Evolutionary conservation across 2,888 invertebrate species (phyloP).

Genomic region (Scaptomyza cyrtandrae): DNA sequence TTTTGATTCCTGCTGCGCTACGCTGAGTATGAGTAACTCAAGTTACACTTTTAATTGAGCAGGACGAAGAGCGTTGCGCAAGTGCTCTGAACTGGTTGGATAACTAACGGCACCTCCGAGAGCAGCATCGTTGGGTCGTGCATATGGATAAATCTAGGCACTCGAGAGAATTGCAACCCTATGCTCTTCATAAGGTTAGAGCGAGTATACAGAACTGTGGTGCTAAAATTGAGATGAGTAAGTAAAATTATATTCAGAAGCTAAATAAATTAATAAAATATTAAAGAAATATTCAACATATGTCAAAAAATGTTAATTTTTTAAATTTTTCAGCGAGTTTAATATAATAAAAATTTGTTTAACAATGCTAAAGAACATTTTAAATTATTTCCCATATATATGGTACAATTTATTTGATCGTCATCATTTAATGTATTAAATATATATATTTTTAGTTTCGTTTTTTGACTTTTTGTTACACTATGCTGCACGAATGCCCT

Average conservation of each 20-base stretch:
- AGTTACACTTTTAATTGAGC: constrained; percentile 57
- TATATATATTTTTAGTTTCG: no score
- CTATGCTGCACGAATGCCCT: constrained; percentile 58
- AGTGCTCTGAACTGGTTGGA: constrained; percentile 34
- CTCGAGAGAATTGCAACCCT: constrained; percentile 56
- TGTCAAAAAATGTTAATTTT: no score
- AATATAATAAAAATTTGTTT: no score
- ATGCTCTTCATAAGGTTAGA: constrained; percentile 55
- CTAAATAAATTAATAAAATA: no score
- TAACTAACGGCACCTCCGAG: constrained; percentile 55
- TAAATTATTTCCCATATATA: no score
- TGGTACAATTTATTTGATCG: no score
- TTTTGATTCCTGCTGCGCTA: constrained; percentile 12
- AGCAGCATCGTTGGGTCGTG: constrained; percentile 10
- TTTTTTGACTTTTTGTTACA: constrained; percentile 20
- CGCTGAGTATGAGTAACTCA: constrained; percentile 55
- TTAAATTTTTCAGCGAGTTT: no score
- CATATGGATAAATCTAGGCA: constrained; percentile 59
- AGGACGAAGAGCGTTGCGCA: constrained; percentile 60
- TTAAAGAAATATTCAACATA: no score
- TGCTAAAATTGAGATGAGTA: no score
- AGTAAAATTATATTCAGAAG: no score
- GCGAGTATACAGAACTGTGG: constrained; percentile 50
- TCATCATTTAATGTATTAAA: no score
- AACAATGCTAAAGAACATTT: no score